Percentiles rank a stretch among this genome's conserved stretches.
phyloP scores from a whole-genome alignment of 2,888 invertebrate genomes.

The Cybosia mesomella region DNA sequence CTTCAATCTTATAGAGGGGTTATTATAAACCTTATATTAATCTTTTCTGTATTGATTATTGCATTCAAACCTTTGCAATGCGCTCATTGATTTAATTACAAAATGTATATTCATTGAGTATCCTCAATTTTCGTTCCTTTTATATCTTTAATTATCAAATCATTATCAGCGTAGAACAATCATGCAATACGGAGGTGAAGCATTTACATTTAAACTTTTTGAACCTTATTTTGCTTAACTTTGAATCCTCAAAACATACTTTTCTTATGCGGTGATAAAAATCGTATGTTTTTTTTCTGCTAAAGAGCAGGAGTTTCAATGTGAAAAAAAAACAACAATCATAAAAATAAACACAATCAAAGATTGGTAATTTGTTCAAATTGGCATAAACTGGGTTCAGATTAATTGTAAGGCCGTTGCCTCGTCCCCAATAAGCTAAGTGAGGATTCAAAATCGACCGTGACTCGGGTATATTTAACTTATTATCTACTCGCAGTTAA shows the following conservation, averaged over 20 bases:
- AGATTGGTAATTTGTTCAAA: background rate
- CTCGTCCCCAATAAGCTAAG: background rate
- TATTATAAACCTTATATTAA: background rate
- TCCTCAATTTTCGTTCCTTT: too few species aligned
- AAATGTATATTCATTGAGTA: background rate
- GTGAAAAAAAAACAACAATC: too few species aligned
- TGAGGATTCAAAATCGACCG: background rate
- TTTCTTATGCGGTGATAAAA: too few species aligned
- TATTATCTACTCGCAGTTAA: background rate
- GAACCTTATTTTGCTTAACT: too few species aligned
- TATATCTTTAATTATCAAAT: background rate
- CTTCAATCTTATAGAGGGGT: slow-evolving; percentile 16
- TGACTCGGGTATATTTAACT: background rate
- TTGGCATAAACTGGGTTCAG: background rate
- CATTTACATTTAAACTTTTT: too few species aligned
- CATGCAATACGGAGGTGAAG: background rate
- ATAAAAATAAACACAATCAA: background rate
- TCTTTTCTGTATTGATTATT: background rate
- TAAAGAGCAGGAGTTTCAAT: too few species aligned
- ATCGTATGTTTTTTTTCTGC: too few species aligned
- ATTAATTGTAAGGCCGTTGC: background rate
- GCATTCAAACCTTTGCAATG: background rate
- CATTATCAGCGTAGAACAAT: background rate
- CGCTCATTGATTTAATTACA: background rate
- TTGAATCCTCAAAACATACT: too few species aligned